These are phyloP conservation scores for Rhegmatorhina hoffmannsi DNA, from an alignment of 2,113 vertebrate species.

Conservation along the genomic window DNA sequence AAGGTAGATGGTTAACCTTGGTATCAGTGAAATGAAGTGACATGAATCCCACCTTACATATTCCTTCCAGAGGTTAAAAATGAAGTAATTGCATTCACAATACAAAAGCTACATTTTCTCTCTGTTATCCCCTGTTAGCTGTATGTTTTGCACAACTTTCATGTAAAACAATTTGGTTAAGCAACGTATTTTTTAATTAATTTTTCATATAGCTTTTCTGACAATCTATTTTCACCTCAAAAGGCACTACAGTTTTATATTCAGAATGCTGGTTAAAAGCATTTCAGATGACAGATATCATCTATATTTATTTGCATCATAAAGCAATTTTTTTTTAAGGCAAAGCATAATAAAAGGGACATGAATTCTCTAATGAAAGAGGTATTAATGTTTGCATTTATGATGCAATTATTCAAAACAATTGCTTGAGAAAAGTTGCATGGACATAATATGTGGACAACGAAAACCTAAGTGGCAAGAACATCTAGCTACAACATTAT, in stretches of 20 bases:
- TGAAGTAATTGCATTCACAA: not conserved
- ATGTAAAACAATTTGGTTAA: not conserved
- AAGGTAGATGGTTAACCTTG: not conserved
- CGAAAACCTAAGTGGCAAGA: not conserved
- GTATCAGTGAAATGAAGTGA: not conserved
- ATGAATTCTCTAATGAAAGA: not conserved
- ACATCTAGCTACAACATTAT: not conserved
- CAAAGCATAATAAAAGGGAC: not conserved
- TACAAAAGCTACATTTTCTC: not conserved
- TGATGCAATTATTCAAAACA: not conserved
- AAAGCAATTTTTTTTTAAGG: slow-evolving; percentile 1
- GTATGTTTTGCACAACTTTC: not conserved
- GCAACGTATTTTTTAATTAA: not conserved
- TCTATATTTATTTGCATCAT: not conserved
- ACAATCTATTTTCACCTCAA: not conserved
- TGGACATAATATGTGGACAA: not conserved
- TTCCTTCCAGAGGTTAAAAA: not conserved
- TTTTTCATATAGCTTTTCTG: not conserved
- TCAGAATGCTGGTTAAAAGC: not conserved
- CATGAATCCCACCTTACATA: not conserved
- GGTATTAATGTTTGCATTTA: not conserved
- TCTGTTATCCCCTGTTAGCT: not conserved
- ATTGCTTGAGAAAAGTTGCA: not conserved
- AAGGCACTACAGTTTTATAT: not conserved
- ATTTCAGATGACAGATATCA: not conserved